A percentile compares a stretch with the other conserved stretches of the same genome.
Evolutionary conservation across 2,888 invertebrate genomes (phyloP).

Genomic region (Archaeoteleia sp.): DNA sequence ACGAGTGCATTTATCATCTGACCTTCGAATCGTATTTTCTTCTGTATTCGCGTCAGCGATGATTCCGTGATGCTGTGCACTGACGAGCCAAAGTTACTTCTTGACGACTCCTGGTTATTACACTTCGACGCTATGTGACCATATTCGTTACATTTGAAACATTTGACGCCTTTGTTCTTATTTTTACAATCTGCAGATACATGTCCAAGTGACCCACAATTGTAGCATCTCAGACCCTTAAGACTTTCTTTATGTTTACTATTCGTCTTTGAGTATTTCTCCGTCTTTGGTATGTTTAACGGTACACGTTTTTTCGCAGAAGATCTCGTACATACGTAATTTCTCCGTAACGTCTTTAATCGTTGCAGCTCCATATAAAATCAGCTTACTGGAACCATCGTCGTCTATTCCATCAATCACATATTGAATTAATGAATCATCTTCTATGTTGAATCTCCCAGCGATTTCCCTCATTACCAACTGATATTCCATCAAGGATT

Average conservation of each 20-base stretch:
- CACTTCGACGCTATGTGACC: conserved; percentile 3
- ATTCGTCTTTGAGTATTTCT: no score
- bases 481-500: conserved; percentile 43
- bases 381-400: conserved; percentile 16
- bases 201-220: no score
- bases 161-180: conserved; percentile 2
- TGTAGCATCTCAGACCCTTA: no score
- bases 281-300: no score
- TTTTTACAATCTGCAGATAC: no score
- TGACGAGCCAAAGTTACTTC: neutral
- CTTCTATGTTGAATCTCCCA: conserved; percentile 24
- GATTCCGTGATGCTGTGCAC: neutral
- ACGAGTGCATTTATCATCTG: conserved; percentile 17
- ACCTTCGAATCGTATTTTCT: conserved; percentile 1
- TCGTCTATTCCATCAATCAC: conserved; percentile 45
- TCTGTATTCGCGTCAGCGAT: neutral
- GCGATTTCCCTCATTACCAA: conserved; percentile 44
- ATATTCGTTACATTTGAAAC: conserved; percentile 1
- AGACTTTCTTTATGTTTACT: no score
- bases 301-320: no score
- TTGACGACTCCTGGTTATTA: neutral
- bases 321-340: neutral
- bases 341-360: conserved; percentile 31
- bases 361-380: conserved; percentile 26
- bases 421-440: conserved; percentile 30